Percentiles rank a stretch among this genome's conserved stretches.
Evolutionary conservation across 2,113 vertebrate species (phyloP).

Genomic region (Heterochromis multidens): DNA sequence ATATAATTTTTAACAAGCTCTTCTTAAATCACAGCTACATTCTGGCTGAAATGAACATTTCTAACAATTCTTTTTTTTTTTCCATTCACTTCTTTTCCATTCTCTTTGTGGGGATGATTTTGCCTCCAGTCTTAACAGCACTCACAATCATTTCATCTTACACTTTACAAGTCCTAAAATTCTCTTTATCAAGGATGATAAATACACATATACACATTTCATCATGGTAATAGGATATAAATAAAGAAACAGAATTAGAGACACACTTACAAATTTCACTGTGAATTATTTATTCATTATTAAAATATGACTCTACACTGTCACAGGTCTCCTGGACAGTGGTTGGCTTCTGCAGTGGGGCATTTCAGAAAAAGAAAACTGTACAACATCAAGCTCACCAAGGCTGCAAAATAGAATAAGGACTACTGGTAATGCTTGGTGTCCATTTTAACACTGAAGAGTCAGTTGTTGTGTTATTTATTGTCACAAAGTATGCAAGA

Average conservation of each 20-base stretch:
- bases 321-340: no score
- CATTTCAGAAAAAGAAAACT: no score
- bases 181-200: neutral
- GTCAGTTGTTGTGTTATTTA: no score
- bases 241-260: neutral
- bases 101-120: slow-evolving; percentile 10
- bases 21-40: neutral
- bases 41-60: slow-evolving; percentile 8
- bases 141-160: neutral
- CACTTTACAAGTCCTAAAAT: neutral
- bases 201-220: neutral
- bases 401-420: no score
- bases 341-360: no score
- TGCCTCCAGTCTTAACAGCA: neutral
- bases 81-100: neutral
- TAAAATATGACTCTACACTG: no score
- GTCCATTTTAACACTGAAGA: no score
- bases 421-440: no score
- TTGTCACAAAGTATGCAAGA: no score
- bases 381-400: no score
- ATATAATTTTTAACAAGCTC: slow-evolving; percentile 1
- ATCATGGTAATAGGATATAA: neutral
- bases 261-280: neutral
- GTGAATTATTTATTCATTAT: no score
- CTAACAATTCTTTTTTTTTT: slow-evolving; percentile 1